These are phyloP conservation scores for Aphidoletes aphidimyza DNA, from an alignment of 2,888 invertebrate species.

Conservation along the genomic window DNA sequence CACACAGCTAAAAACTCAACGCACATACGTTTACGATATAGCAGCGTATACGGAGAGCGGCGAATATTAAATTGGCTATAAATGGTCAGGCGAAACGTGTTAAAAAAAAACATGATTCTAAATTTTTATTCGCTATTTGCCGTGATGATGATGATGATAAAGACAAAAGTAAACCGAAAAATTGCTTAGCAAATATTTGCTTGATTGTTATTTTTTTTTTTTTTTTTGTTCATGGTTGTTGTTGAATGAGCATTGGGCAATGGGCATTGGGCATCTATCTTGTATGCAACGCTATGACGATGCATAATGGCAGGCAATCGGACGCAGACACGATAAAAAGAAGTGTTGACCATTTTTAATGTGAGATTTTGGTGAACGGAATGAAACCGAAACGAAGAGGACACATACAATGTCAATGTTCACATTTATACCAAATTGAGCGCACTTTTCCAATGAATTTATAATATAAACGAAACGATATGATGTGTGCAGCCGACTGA, in stretches of 20 bases:
- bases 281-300: no score
- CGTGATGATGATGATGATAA: background rate
- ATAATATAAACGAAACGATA: background rate
- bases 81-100: slow-evolving; percentile 8
- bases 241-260: background rate
- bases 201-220: no score
- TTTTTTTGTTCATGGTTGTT: background rate
- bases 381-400: no score
- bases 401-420: slow-evolving; percentile 29
- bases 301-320: background rate
- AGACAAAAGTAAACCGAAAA: slow-evolving; percentile 6
- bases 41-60: background rate
- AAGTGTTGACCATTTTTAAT: slow-evolving; percentile 33
- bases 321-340: background rate
- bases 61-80: slow-evolving; percentile 34
- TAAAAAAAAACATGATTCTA: slow-evolving; percentile 7
- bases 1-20: no score
- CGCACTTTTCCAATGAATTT: slow-evolving; percentile 28
- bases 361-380: background rate
- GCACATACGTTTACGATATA: no score
- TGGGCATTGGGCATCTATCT: background rate
- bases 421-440: slow-evolving; percentile 39
- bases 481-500: background rate
- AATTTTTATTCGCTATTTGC: background rate
- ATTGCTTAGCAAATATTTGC: slow-evolving; percentile 28